These are phyloP conservation scores for Drosophila paranaensis DNA, from an alignment of 2,888 invertebrate genomes.

Conservation along the genomic window DNA sequence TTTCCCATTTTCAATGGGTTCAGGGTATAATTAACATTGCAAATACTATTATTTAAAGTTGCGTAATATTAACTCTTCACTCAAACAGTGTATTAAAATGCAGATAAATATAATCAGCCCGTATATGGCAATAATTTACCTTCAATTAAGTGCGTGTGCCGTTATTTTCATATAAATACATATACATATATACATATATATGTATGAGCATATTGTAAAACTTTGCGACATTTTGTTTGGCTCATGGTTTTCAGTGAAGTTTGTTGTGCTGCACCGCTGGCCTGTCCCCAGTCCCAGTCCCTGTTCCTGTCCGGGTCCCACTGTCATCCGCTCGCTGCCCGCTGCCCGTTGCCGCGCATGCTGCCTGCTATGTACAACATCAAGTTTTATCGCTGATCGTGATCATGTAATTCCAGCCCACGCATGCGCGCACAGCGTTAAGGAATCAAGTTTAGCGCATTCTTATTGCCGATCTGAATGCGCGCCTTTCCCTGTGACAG, in stretches of 20 bases:
- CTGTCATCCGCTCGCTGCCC: constrained; percentile 10
- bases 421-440: constrained; percentile 81
- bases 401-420: constrained; percentile 85
- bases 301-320: constrained; percentile 19
- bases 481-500: constrained; percentile 74
- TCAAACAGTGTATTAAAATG: not conserved
- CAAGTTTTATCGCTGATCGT: constrained; percentile 84
- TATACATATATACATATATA: not conserved
- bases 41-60: not conserved
- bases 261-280: constrained; percentile 13
- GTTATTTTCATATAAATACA: constrained; percentile 28
- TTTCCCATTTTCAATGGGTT: too few species aligned
- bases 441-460: constrained; percentile 80
- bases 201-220: constrained; percentile 50
- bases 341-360: constrained; percentile 30
- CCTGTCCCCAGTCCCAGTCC: not conserved
- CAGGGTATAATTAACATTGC: too few species aligned
- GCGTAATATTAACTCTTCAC: not conserved
- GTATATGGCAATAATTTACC: not conserved
- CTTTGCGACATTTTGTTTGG: constrained; percentile 71
- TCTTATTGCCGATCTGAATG: constrained; percentile 74
- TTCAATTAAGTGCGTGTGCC: constrained; percentile 31
- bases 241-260: constrained; percentile 7
- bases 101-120: not conserved
- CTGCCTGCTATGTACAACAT: constrained; percentile 76